phyloP scores from a whole-genome alignment of 2,888 invertebrate species.

The Pelosia muscerda region DNA sequence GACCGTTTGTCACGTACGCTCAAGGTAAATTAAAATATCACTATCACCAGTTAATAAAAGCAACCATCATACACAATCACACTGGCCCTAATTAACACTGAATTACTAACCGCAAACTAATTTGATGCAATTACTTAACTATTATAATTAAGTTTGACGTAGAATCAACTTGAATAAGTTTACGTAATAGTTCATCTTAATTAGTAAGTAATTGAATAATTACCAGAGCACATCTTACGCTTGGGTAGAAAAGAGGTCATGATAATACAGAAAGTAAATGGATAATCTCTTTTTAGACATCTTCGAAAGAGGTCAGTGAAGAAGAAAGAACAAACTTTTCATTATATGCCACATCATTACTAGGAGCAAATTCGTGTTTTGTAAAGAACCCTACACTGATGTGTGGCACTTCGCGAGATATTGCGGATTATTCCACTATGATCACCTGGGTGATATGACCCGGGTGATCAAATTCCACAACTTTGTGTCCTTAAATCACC shows the following conservation, averaged over 20 bases:
- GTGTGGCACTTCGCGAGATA: too few species aligned
- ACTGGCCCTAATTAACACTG: constrained; percentile 69
- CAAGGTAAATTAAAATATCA: constrained; percentile 59
- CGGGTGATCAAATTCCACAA: too few species aligned
- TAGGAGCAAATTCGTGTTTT: too few species aligned
- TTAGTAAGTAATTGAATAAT: background rate
- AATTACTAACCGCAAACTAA: constrained; percentile 63
- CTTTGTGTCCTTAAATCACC: too few species aligned
- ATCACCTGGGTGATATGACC: too few species aligned
- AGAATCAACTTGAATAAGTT: constrained; percentile 41
- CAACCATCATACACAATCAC: background rate
- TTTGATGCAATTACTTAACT: constrained; percentile 54
- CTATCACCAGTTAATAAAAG: constrained; percentile 38
- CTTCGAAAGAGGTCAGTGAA: too few species aligned
- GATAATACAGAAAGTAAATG: background rate
- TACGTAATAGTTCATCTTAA: constrained; percentile 51
- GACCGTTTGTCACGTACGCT: constrained; percentile 79
- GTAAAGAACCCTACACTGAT: too few species aligned
- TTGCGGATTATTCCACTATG: too few species aligned
- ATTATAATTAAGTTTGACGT: constrained; percentile 60
- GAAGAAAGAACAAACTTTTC: too few species aligned
- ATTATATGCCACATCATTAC: too few species aligned
- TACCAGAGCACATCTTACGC: background rate
- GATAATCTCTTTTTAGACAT: background rate
- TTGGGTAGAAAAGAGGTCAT: background rate